Percentiles rank a stretch among this genome's conserved stretches.
Evolutionary conservation across 2,113 vertebrate genomes (phyloP).

Genomic region (Physeter macrocephalus): DNA sequence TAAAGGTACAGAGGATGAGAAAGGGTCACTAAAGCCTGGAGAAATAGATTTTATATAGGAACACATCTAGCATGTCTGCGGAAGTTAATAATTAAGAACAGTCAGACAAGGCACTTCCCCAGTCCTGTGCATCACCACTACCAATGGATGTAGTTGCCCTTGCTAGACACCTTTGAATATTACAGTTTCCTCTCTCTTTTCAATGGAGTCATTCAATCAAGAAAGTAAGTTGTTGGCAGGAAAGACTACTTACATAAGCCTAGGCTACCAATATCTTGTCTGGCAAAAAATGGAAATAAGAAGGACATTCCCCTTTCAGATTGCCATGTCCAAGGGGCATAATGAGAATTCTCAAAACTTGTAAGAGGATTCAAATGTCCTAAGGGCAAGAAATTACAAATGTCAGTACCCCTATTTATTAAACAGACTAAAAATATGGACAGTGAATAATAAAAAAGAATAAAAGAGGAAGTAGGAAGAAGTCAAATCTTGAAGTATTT

Average conservation of each 20-base stretch:
- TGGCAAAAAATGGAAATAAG: background rate
- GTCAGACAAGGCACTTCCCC: background rate
- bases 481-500: background rate
- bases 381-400: background rate
- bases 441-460: background rate
- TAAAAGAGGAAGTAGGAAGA: background rate
- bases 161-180: background rate
- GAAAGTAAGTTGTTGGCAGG: background rate
- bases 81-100: background rate
- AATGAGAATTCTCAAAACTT: background rate
- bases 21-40: background rate
- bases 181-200: background rate
- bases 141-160: too few species aligned
- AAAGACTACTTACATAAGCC: background rate
- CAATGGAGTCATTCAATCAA: background rate
- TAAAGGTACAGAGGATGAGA: background rate
- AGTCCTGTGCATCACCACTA: too few species aligned
- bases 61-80: background rate
- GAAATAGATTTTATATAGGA: background rate
- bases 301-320: background rate
- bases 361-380: background rate
- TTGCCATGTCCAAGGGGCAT: background rate
- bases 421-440: background rate
- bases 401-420: background rate
- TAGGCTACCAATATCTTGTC: background rate